These are phyloP conservation scores for Molossus molossus DNA, from an alignment of 2,797 vertebrate species.

Conservation along the genomic window DNA sequence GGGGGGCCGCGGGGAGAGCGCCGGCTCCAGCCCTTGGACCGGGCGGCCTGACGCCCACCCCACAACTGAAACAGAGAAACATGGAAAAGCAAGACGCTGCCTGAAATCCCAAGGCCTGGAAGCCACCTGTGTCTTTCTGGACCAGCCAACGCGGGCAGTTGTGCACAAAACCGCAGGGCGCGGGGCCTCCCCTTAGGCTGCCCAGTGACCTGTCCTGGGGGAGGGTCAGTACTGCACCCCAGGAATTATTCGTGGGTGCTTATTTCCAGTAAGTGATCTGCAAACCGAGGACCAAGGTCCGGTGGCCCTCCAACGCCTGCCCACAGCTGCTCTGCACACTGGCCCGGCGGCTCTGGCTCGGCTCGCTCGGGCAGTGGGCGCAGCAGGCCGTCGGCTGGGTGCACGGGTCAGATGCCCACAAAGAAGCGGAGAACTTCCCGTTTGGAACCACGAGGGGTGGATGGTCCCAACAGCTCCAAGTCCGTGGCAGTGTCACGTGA, in stretches of 20 bases:
- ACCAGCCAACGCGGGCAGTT: no score
- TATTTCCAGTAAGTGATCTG: not conserved
- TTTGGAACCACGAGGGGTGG: accelerated
- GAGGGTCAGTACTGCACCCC: accelerated
- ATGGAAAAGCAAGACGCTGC: accelerated
- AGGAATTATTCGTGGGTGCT: no score
- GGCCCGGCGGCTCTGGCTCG: not conserved
- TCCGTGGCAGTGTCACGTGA: accelerated
- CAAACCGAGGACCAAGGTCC: not conserved
- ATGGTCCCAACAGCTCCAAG: not conserved
- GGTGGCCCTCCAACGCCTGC: accelerated
- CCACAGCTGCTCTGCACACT: not conserved
- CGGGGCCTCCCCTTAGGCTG: not conserved
- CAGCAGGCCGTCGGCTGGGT: accelerated
- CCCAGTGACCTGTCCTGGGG: not conserved
- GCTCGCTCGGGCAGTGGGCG: not conserved
- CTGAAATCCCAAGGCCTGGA: not conserved
- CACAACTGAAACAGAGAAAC: accelerated
- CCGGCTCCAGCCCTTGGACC: accelerated
- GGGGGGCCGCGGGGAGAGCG: accelerated
- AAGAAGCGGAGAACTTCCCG: not conserved
- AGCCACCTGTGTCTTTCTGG: not conserved
- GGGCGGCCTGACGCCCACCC: accelerated
- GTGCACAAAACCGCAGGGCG: not conserved
- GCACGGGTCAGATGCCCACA: not conserved